phyloP scores from a whole-genome alignment of 2,888 invertebrate genomes.

The Plagodis dolabraria region DNA sequence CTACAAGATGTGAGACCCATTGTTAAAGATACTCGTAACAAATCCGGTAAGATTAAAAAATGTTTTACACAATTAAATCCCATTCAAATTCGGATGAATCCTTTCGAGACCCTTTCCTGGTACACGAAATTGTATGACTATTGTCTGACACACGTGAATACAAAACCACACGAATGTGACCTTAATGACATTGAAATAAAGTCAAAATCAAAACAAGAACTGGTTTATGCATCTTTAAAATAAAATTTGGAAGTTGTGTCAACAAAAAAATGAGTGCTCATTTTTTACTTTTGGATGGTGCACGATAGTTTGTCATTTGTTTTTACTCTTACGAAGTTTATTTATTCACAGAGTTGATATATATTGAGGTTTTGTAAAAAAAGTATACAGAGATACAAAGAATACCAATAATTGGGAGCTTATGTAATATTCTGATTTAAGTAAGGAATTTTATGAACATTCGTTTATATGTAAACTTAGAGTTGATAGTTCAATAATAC shows the following conservation, averaged over 20 bases:
- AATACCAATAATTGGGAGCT: too few relatives aligned
- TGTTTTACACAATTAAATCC: conserved; percentile 50
- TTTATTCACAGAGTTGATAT: conserved; percentile 1
- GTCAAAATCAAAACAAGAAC: not conserved
- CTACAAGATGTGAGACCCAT: conserved; percentile 20
- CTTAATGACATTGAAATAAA: conserved; percentile 19
- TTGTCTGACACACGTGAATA: conserved; percentile 44
- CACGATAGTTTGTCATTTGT: conserved; percentile 22
- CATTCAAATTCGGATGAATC: conserved; percentile 54
- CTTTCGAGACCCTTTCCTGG: conserved; percentile 47
- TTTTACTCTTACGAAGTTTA: conserved; percentile 8
- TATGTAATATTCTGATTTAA: too few relatives aligned
- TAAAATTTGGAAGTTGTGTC: conserved; percentile 22
- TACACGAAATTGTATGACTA: conserved; percentile 61
- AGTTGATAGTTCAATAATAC: too few relatives aligned
- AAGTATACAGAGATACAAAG: too few relatives aligned
- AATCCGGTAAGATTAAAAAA: conserved; percentile 35
- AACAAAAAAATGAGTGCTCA: conserved; percentile 19
- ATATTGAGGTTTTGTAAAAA: too few relatives aligned
- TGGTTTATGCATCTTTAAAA: too few relatives aligned
- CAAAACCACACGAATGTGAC: conserved; percentile 14
- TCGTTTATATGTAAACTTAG: too few relatives aligned
- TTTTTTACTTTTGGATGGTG: conserved; percentile 13
- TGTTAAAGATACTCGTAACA: conserved; percentile 39
- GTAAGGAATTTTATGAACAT: too few relatives aligned